phyloP scores from a whole-genome alignment of 1,140 invertebrate species.

The Vanessa tameamea region DNA sequence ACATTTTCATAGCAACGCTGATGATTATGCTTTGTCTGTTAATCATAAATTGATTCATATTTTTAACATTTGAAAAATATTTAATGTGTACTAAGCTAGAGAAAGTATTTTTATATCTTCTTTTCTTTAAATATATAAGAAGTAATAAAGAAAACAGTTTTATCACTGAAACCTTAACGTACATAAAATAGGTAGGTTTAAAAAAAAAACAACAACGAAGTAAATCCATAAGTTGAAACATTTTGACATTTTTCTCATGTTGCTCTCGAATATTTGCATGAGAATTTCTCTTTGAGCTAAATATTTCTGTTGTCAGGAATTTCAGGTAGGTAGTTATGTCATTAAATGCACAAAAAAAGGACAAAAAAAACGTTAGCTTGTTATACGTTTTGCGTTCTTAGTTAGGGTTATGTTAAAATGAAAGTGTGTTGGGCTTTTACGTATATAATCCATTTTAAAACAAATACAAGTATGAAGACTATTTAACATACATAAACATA shows the following conservation, averaged over 20 bases:
- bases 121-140: constrained; percentile 1
- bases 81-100: neutral
- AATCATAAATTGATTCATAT: too few species aligned
- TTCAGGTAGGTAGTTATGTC: constrained; percentile 34
- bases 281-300: constrained; percentile 37
- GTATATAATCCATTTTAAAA: neutral
- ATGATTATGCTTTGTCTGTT: too few species aligned
- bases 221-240: constrained; percentile 42
- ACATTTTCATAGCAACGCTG: too few species aligned
- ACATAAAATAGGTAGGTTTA: constrained; percentile 16
- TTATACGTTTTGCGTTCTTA: constrained; percentile 29
- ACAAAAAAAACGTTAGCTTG: constrained; percentile 25
- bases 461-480: neutral
- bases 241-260: constrained; percentile 41
- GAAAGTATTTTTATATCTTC: neutral
- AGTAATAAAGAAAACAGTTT: neutral
- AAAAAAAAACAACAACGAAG: constrained; percentile 23
- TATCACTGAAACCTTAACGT: constrained; percentile 18
- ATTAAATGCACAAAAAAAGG: constrained; percentile 32
- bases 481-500: neutral
- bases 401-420: constrained; percentile 23
- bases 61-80: too few species aligned
- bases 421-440: neutral
- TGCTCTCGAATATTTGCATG: constrained; percentile 35
- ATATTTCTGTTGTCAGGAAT: constrained; percentile 36